Evolutionary conservation across 2,113 vertebrate species (phyloP).

Genomic region (Pollachius pollachius): DNA sequence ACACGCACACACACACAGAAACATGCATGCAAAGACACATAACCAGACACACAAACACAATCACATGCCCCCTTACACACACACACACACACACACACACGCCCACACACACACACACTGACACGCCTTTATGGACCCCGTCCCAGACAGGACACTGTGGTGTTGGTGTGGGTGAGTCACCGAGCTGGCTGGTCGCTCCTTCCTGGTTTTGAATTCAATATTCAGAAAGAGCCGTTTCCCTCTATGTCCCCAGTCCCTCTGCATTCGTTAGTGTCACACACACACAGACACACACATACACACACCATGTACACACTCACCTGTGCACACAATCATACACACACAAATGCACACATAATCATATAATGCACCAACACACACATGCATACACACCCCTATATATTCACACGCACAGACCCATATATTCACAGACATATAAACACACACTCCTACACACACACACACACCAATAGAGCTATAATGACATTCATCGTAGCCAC

Average conservation of each 20-base stretch:
- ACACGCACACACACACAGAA: conserved; percentile 15
- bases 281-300: not conserved
- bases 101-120: no score
- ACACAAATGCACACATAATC: no score
- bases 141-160: not conserved
- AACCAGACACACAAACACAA: not conserved
- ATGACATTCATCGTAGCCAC: conserved; percentile 62
- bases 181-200: conserved; percentile 30
- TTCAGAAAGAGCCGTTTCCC: conserved; percentile 48
- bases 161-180: conserved; percentile 34
- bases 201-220: conserved; percentile 62
- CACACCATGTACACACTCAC: not conserved
- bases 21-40: not conserved
- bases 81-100: no score
- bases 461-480: conserved; percentile 47
- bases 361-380: no score
- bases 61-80: not conserved
- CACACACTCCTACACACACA: not conserved
- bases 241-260: conserved; percentile 45
- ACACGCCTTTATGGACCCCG: no score
- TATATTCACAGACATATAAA: no score
- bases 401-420: no score
- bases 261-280: conserved; percentile 63
- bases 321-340: no score
- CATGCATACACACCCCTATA: no score